A percentile compares a stretch with the other conserved stretches of the same genome.
These are phyloP conservation scores for Elachura formosa DNA, from an alignment of 2,113 vertebrate species.

Conservation along the genomic window DNA sequence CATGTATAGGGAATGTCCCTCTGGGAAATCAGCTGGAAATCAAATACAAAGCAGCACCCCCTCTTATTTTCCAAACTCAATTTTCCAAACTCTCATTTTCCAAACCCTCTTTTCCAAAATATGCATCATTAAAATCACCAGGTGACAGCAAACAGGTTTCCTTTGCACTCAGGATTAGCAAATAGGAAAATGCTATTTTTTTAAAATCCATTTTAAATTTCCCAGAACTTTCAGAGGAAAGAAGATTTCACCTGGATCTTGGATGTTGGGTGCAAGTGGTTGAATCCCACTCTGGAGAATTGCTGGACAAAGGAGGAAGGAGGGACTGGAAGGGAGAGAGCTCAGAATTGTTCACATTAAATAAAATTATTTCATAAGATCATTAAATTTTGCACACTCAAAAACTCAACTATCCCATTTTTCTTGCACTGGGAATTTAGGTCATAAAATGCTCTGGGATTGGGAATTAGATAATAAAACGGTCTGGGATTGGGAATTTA, in stretches of 20 bases:
- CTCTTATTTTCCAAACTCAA: background rate
- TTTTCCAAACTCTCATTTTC: background rate
- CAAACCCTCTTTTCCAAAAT: background rate
- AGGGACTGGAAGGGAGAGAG: background rate
- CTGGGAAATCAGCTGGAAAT: background rate
- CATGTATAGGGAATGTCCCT: background rate
- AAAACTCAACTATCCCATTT: background rate
- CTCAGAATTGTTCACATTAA: background rate
- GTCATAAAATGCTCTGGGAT: background rate
- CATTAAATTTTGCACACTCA: background rate
- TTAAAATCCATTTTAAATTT: accelerated
- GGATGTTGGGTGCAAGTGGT: background rate
- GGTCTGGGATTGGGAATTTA: background rate
- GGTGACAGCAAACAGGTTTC: background rate
- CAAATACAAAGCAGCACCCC: background rate
- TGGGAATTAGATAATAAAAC: background rate
- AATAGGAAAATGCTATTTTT: background rate
- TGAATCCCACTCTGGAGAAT: background rate
- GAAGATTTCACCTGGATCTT: background rate
- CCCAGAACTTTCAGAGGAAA: background rate
- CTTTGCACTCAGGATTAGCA: background rate
- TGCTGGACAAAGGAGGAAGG: background rate
- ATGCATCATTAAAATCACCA: background rate
- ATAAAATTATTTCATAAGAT: background rate
- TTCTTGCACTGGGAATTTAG: background rate